These are phyloP conservation scores for Subacronicta megacephala DNA, from an alignment of 2,888 invertebrate genomes.

Conservation along the genomic window DNA sequence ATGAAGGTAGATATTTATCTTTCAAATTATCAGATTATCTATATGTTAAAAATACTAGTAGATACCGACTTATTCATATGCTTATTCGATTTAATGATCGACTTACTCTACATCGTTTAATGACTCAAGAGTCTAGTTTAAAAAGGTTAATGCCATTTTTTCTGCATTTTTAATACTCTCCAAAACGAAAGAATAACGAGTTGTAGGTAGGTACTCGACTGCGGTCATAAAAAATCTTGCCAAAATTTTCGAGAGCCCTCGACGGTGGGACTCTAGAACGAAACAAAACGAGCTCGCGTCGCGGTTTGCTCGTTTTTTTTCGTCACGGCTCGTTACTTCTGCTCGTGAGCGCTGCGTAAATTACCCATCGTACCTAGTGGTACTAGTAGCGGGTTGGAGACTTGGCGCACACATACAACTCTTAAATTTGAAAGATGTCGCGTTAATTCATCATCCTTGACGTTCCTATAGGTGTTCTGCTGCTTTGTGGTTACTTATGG, in stretches of 20 bases:
- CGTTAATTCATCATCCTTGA: constrained; percentile 27
- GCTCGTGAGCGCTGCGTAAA: constrained; percentile 64
- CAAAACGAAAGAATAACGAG: constrained; percentile 52
- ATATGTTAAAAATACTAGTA: background rate
- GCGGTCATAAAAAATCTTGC: constrained; percentile 45
- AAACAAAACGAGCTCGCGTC: constrained; percentile 66
- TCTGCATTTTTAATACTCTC: constrained; percentile 23
- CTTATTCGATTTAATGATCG: constrained; percentile 16
- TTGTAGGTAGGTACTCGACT: constrained; percentile 31
- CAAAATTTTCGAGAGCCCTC: constrained; percentile 53
- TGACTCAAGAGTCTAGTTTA: constrained; percentile 26
- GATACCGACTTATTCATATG: constrained; percentile 2
- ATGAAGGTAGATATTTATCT: too few species aligned
- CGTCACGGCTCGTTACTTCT: constrained; percentile 78
- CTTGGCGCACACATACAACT: constrained; percentile 24
- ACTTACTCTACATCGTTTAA: constrained; percentile 27
- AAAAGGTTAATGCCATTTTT: constrained; percentile 37
- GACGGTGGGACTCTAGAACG: constrained; percentile 61
- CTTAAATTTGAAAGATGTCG: constrained; percentile 36
- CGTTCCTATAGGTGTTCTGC: constrained; percentile 1
- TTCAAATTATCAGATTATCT: too few species aligned
- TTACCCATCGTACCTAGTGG: constrained; percentile 52
- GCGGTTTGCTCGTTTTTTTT: constrained; percentile 70
- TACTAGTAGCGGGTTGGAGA: constrained; percentile 26
- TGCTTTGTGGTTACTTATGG: too few species aligned